phyloP scores from a whole-genome alignment of 2,888 invertebrate genomes.

The Clanis bilineata region DNA sequence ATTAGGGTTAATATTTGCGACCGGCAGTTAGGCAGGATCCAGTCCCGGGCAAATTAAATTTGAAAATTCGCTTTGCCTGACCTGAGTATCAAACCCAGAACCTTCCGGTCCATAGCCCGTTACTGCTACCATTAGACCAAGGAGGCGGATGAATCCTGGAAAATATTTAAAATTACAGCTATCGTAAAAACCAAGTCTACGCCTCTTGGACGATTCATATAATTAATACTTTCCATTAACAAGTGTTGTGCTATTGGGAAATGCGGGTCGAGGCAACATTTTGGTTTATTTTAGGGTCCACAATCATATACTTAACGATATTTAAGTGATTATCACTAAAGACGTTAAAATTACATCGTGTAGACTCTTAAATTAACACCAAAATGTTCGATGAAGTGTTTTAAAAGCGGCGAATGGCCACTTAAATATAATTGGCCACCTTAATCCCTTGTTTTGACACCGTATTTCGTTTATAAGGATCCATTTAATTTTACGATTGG shows the following conservation, averaged over 20 bases:
- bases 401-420: slow-evolving; percentile 5
- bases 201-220: no score
- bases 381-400: slow-evolving; percentile 9
- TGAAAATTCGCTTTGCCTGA: no score
- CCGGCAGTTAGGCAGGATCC: no score
- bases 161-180: no score
- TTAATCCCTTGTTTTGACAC: slow-evolving; percentile 20
- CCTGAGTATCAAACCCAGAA: no score
- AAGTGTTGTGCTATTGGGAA: not conserved
- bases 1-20: no score
- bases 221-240: not conserved
- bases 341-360: slow-evolving; percentile 8
- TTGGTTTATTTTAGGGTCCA: slow-evolving; percentile 3
- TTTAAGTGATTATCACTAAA: slow-evolving; percentile 7
- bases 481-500: slow-evolving; percentile 46
- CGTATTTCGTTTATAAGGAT: slow-evolving; percentile 22
- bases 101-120: no score
- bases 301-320: not conserved
- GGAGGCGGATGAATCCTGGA: no score
- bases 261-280: slow-evolving; percentile 10
- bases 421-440: slow-evolving; percentile 12
- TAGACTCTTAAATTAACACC: slow-evolving; percentile 7
- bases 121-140: no score
- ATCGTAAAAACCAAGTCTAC: not conserved
- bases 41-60: no score